Percentiles rank a stretch among this genome's conserved stretches.
phyloP scores from a whole-genome alignment of 1,140 invertebrate genomes.

The Dryas iulia region DNA sequence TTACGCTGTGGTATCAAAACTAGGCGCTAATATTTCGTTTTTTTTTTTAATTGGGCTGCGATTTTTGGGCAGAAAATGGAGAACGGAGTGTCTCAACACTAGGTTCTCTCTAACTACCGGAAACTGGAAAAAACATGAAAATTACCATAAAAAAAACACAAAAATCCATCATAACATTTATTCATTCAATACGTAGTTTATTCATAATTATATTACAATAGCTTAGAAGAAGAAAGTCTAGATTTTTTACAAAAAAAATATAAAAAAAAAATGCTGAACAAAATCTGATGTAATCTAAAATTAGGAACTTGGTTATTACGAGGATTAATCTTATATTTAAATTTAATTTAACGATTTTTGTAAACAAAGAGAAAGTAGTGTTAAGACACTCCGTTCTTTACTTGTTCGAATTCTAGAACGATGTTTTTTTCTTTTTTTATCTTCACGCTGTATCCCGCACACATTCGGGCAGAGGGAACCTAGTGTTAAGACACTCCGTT shows the following conservation, averaged over 20 bases:
- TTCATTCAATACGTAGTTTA: background rate
- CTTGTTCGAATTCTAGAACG: background rate
- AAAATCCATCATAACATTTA: background rate
- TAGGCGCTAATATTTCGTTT: too few relatives aligned
- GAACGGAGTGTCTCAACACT: too few relatives aligned
- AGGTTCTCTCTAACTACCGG: too few relatives aligned
- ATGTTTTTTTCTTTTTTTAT: too few relatives aligned
- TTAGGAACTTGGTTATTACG: background rate
- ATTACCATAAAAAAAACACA: background rate
- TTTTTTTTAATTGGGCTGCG: too few relatives aligned
- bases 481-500: too few relatives aligned
- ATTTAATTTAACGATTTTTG: background rate
- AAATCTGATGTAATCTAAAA: background rate
- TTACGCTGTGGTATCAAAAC: too few relatives aligned
- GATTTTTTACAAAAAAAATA: background rate
- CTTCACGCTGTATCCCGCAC: too few relatives aligned
- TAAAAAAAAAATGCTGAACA: background rate
- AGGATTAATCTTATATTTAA: background rate
- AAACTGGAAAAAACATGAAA: too few relatives aligned
- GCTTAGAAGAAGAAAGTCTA: background rate
- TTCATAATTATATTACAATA: background rate
- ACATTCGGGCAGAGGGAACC: too few relatives aligned
- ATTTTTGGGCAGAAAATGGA: too few relatives aligned
- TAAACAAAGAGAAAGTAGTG: background rate
- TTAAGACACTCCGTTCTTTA: background rate